These are phyloP conservation scores for Sminthurides aquaticus DNA, from an alignment of 2,888 invertebrate genomes.

Conservation along the genomic window DNA sequence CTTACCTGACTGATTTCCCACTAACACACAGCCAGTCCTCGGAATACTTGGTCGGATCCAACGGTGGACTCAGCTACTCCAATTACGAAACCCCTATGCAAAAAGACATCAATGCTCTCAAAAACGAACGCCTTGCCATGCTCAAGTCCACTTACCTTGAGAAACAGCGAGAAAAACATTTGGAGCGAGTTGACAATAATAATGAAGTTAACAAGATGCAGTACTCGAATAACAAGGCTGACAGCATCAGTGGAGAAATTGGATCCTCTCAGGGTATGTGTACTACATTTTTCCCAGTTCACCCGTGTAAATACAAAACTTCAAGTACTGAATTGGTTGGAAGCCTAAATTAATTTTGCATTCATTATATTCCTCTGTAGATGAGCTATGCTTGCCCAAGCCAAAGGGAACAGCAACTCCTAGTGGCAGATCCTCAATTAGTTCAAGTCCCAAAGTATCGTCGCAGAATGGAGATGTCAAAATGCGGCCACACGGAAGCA, in stretches of 20 bases:
- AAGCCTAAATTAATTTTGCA: no score
- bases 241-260: slow-evolving; percentile 26
- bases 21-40: slow-evolving; percentile 22
- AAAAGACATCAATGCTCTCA: slow-evolving; percentile 38
- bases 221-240: slow-evolving; percentile 19
- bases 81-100: slow-evolving; percentile 1
- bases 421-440: neutral
- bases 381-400: neutral
- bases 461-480: slow-evolving; percentile 49
- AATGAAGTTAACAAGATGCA: slow-evolving; percentile 16
- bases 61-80: neutral
- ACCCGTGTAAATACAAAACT: no score
- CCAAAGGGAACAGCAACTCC: neutral
- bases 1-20: slow-evolving; percentile 42
- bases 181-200: slow-evolving; percentile 21
- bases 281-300: neutral
- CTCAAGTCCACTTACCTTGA: slow-evolving; percentile 43
- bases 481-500: slow-evolving; percentile 51
- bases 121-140: slow-evolving; percentile 43
- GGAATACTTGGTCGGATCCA: slow-evolving; percentile 15
- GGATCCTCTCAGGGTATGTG: neutral
- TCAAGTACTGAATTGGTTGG: no score
- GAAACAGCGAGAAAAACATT: slow-evolving; percentile 29
- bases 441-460: neutral
- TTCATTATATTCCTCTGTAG: no score